Base-by-base conservation (phyloP, 1,140 invertebrate genomes). In the Euwallacea similis region DNA sequence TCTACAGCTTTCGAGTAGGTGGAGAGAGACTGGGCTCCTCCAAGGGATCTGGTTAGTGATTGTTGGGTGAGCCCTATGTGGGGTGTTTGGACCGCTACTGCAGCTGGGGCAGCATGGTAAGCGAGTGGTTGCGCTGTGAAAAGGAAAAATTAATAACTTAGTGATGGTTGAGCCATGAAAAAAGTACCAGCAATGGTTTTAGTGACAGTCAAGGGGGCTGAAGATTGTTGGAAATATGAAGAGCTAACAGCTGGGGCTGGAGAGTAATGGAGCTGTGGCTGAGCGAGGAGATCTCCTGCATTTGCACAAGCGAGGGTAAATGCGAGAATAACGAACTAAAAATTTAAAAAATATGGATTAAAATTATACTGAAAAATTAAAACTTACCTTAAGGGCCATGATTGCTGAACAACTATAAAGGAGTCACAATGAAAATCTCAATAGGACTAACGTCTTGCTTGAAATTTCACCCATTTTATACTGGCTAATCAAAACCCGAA, bases 1-100 rank as follows among this genome's bases (percentile, higher is more conserved):
- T 88, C 86, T 13, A 88, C 86, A 53, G 86, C 85, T 78, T 88
- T 88, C 68, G 84, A 84, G 83, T 87, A 87, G 68, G 83, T 81
- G 63, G 87, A 87, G 4, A 87, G 82, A 11, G 86, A 86, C 47
- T 81, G 80, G 75, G 82, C 83, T 60, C 87, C 87, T 65, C 85
- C 87, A 61, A 86, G 79, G 13, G 85, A 85, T 56, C 86, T 83
- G 3, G 87, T 75, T 9, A 86, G 84, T 75, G 85, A 86, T 77
- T 88, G 84, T 65, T 86, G 83, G 43, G 85, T 82, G 44, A 85
- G 76, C 43, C 86, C 87, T 16, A 86, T 77, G 54, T 85, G 84
- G 46, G 80, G 82, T 42, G 81, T 79, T 0, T 83, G 82, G 62
- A 83, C 78, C 0, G 82, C 83, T 55, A 82, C 71, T n/a, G 76